phyloP scores from a whole-genome alignment of 2,113 vertebrate species.

The Mesembrinibis cayennensis region DNA sequence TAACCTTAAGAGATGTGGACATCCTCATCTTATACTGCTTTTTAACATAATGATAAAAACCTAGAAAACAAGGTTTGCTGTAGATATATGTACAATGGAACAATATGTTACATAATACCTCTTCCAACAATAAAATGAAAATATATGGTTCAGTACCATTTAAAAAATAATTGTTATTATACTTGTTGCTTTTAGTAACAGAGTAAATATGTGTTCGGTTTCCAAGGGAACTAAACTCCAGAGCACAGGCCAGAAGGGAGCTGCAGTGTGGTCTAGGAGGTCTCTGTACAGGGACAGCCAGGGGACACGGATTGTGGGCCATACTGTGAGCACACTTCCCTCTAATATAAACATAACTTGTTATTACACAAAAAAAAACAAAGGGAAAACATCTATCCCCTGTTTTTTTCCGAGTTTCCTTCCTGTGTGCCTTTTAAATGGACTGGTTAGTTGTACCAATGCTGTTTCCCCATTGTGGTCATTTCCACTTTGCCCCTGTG shows the following conservation, averaged over 20 bases:
- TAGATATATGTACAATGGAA: not conserved
- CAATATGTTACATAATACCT: not conserved
- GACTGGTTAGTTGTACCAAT: not conserved
- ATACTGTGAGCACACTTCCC: not conserved
- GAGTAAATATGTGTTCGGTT: not conserved
- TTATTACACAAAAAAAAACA: not conserved
- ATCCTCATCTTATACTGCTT: not conserved
- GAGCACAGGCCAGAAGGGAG: not conserved
- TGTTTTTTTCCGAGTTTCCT: not conserved
- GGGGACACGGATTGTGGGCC: not conserved
- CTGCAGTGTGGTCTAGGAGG: not conserved
- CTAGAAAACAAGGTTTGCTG: not conserved
- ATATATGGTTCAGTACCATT: not conserved
- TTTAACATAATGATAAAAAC: not conserved
- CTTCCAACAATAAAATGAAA: not conserved
- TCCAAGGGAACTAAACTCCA: not conserved
- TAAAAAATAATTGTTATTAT: not conserved
- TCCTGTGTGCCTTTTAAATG: not conserved
- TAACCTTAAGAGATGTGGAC: not conserved
- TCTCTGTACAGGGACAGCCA: rapidly evolving
- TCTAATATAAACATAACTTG: not conserved
- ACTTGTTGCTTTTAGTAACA: not conserved
- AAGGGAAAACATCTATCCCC: not conserved
- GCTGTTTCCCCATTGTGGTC: not conserved
- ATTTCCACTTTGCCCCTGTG: not conserved